A percentile compares a stretch with the other conserved stretches of the same genome.
Evolutionary conservation across 30 jellyfish, hydroid and myxozoan species (phyloP).

Genomic region (Aurelia aurita complex sp. Pacific): DNA sequence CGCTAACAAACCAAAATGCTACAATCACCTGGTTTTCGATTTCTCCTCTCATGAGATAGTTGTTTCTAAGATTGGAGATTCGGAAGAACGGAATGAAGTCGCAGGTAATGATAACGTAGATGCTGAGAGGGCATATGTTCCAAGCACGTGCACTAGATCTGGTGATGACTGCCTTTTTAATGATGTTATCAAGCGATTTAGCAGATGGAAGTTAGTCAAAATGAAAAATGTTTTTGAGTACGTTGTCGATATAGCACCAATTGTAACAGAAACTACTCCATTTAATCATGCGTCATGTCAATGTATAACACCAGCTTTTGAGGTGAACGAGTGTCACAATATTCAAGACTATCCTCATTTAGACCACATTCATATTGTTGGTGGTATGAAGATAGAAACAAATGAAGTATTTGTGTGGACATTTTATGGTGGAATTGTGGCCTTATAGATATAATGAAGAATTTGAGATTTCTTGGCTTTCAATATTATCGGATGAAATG

Average conservation of each 20-base stretch:
- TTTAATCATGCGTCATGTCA: conserved; percentile 74
- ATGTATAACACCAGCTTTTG: conserved; percentile 31
- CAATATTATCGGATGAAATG: no score
- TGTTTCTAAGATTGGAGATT: background rate
- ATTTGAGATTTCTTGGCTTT: no score
- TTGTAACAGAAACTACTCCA: conserved; percentile 1
- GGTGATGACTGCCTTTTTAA: background rate
- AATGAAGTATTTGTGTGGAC: conserved; percentile 52
- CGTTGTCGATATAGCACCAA: conserved; percentile 42
- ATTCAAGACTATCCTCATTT: conserved; percentile 58
- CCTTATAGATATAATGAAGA: background rate
- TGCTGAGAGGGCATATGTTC: background rate
- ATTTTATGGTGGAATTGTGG: conserved; percentile 70
- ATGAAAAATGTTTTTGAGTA: background rate
- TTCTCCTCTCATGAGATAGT: conserved; percentile 25
- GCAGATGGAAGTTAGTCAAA: background rate
- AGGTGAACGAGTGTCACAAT: conserved; percentile 38
- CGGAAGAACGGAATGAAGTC: background rate
- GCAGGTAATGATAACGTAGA: background rate
- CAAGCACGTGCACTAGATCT: background rate
- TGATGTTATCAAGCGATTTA: background rate
- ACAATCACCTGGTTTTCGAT: conserved; percentile 64
- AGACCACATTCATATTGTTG: conserved; percentile 57
- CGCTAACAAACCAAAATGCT: conserved; percentile 13
- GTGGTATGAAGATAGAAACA: conserved; percentile 27